Evolutionary conservation across 2,888 invertebrate species (phyloP), one percentile per base, ranked within the genome.

Genomic region (Hyalella azteca): DNA sequence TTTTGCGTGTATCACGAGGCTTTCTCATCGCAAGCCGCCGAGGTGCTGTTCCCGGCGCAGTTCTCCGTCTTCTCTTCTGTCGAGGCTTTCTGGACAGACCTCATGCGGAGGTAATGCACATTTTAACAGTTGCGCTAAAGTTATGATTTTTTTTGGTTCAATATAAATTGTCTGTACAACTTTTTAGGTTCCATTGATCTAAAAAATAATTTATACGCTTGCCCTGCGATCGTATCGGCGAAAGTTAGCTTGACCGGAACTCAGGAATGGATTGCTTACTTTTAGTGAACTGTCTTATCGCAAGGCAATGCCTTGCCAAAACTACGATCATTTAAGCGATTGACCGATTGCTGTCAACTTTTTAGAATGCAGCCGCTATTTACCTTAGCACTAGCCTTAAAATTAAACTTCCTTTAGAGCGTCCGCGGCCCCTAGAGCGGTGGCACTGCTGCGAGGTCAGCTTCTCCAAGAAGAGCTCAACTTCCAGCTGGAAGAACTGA

Each of bases 401-500:
- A 54, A 15, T 22, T 9, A 54, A 2, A 22, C 0, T 22, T 54
- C 7, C 9, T 7, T 9, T 22, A 66, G 66, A 36, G 36, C 66
- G 7, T 11, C 66, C 1, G 3, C 32, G 7, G 80, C 79, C 13
- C 79, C 81, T 1, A 36, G 22, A 11, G 66, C 81, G 13, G 40
- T 81, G 29, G 36, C 78, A 3, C 80, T 81, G 29, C 59, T 83
- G 11, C 73, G 79, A 13, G 81, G 78, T 15, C 81, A 80, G 49
- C 78, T 81, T 49, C 80, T 81, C 26, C 79, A 66, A 36, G 81
- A 83, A 29, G 83, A 83, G 79, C 19, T 81, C 13, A 11, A 54
- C 19, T 78, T 81, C 59, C 60, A 80, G 22, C 26, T 32, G 48
- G 60, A 45, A 19, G 79, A 83, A 29, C 49, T 83, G 36, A 39